Conservation (phyloP, 1,140 invertebrate species). For the Ceratitis capitata region DNA sequence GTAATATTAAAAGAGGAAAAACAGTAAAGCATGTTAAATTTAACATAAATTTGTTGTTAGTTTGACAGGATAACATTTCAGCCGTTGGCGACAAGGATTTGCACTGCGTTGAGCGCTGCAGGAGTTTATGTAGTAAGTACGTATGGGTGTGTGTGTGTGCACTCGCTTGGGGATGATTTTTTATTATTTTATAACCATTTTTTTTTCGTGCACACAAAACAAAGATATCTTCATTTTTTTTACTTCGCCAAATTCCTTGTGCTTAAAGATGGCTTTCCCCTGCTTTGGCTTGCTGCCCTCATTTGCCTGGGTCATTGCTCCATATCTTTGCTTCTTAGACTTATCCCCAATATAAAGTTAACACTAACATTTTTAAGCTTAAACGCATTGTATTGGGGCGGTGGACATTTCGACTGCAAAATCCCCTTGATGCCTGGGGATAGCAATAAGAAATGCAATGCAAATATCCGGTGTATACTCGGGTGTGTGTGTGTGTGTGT, state of each 20-base stretch:
- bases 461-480: neutral
- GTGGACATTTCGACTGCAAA: neutral
- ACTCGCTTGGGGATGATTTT: neutral
- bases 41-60: constrained; percentile 38
- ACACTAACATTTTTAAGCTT: constrained; percentile 8
- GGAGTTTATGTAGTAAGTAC: neutral
- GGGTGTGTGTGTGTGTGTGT: neutral
- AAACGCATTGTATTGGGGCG: neutral
- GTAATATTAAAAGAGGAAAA: too few relatives aligned
- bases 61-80: constrained; percentile 1
- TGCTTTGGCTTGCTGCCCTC: neutral
- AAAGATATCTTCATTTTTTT: neutral
- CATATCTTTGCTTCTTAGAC: neutral
- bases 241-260: neutral
- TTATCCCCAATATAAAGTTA: constrained; percentile 2
- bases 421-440: neutral
- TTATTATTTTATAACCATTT: neutral
- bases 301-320: neutral
- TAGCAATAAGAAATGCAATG: constrained; percentile 26
- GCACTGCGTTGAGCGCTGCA: neutral
- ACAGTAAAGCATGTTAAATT: constrained; percentile 21
- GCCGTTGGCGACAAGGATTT: neutral
- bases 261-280: neutral
- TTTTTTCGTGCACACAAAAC: neutral
- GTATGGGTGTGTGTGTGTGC: too few relatives aligned